Percentiles rank a stretch among this genome's conserved stretches.
These are phyloP conservation scores for Threskiornis aethiopicus DNA, from an alignment of 2,797 vertebrate genomes.

Conservation along the genomic window DNA sequence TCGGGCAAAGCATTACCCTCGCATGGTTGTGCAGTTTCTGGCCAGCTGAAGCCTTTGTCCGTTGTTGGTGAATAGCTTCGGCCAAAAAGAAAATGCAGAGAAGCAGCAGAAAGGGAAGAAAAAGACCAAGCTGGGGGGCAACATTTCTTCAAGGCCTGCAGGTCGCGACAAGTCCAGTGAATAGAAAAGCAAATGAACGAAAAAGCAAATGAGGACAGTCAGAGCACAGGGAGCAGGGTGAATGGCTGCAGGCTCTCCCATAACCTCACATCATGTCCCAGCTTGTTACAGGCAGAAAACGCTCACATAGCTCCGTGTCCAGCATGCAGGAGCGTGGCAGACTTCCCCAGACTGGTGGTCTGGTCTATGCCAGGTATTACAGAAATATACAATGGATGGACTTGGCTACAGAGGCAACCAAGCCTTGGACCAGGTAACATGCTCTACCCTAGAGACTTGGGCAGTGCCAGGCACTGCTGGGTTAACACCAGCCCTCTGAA, in stretches of 20 bases:
- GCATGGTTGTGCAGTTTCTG: background rate
- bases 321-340: background rate
- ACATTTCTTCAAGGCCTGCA: background rate
- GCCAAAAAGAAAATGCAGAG: background rate
- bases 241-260: background rate
- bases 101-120: background rate
- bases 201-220: background rate
- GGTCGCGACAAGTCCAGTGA: conserved; percentile 22
- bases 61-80: background rate
- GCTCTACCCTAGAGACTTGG: background rate
- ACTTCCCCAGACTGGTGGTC: background rate
- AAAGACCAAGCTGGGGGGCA: background rate
- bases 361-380: background rate
- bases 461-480: background rate
- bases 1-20: background rate
- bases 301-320: rapidly evolving
- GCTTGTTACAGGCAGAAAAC: background rate
- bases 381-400: background rate
- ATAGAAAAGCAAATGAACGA: background rate
- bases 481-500: background rate
- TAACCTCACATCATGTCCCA: background rate
- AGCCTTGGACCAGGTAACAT: background rate
- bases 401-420: background rate
- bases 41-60: background rate
- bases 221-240: background rate